Conservation (phyloP, 1,140 invertebrate genomes). For the Drosophila mauritiana region DNA sequence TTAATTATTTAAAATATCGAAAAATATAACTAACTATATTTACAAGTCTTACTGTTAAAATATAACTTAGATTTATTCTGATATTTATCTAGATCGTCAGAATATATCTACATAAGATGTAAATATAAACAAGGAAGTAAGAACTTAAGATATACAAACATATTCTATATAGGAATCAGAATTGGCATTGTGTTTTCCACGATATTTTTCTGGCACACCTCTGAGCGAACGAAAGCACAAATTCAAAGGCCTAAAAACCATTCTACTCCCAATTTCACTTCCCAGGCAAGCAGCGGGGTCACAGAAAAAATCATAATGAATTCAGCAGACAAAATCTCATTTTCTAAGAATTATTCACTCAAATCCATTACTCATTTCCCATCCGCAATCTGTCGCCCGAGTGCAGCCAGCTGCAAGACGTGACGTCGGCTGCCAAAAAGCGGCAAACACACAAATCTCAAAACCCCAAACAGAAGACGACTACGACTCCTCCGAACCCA, state of each 20-base stretch:
- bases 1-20: too few species aligned
- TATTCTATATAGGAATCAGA: too few species aligned
- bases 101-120: too few species aligned
- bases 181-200: background rate
- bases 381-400: slow-evolving; percentile 32
- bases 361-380: slow-evolving; percentile 52
- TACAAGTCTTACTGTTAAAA: too few species aligned
- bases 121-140: too few species aligned
- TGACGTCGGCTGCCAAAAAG: slow-evolving; percentile 56
- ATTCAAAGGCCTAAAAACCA: slow-evolving; percentile 11
- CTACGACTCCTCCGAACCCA: slow-evolving; percentile 5
- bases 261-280: slow-evolving; percentile 30
- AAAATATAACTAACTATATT: too few species aligned
- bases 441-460: slow-evolving; percentile 27
- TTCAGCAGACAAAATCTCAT: slow-evolving; percentile 46
- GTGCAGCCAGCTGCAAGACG: slow-evolving; percentile 53
- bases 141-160: too few species aligned
- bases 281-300: slow-evolving; percentile 22
- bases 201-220: slow-evolving; percentile 2
- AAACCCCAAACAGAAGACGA: slow-evolving; percentile 29
- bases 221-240: background rate
- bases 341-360: slow-evolving; percentile 55
- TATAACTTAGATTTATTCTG: too few species aligned
- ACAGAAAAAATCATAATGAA: slow-evolving; percentile 27
- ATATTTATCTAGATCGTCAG: too few species aligned